Evolutionary conservation across 2,888 invertebrate species (phyloP), one percentile per base, ranked within the genome.

Genomic region (Eupithecia centaureata): DNA sequence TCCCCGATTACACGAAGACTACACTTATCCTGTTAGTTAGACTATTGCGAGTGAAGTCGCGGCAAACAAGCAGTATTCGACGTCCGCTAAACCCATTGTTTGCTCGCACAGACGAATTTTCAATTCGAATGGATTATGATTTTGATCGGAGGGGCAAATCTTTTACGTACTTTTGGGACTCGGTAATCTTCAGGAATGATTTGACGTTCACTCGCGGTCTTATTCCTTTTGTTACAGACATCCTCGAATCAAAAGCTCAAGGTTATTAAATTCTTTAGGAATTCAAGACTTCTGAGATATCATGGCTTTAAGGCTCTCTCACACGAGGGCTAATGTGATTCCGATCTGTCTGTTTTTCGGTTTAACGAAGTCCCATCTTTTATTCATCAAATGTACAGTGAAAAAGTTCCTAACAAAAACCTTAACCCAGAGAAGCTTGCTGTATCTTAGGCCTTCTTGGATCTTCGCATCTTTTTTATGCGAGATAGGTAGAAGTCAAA

Each of bases 1-100:
- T n/a, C n/a, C n/a, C n/a, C n/a, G n/a, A n/a, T n/a, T n/a, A n/a
- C n/a, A n/a, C n/a, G n/a, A 13, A 13, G 33, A 13, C 32, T 32
- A n/a, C n/a, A 33, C 10, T n/a, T 42, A 1, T 42, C 18, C 10
- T 22, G 18, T 47, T 47, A 52, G 0, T 52, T 52, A 54, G 28
- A 18, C 18, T 18, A 42, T 15, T 7, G n/a, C 30, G 30, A 27
- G 61, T 28, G 27, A 65, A 65, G 5, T 30, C 61, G 32, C 28
- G 15, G 30, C 15, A 18, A 51, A 38, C 32, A 65, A 56, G 38
- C 2, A 57, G 58, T 57, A 38, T 38, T 61, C 35, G 61, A 22
- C 54, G 54, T 33, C 57, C n/a, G 51, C 60, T 73, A 80, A 76
- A 77, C 35, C 73, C 76, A 79, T 82, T 83, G 81, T 83, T 81